Evolutionary conservation across 2,113 vertebrate genomes (phyloP), one percentile per base, ranked within the genome.

Genomic region (Amphiprion ocellaris): DNA sequence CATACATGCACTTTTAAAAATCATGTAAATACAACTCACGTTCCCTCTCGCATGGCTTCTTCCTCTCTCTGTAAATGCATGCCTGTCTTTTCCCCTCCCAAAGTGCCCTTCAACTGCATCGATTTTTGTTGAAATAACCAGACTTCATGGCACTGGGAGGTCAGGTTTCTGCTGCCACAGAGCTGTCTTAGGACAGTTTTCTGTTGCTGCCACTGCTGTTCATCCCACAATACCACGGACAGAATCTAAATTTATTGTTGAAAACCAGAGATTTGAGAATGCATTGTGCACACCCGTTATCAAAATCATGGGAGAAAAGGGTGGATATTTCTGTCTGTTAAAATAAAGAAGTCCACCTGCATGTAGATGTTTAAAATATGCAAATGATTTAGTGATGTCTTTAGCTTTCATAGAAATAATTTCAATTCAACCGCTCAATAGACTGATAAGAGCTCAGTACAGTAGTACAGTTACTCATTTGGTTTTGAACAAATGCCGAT

Each of bases 61-160:
- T 56, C 11, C 6, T 52, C 62, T 66, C 41, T 79, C 41, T 64
- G 44, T 21, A 58, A 80, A 84, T 62, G 73, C 62, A 52, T 49
- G 37, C 10, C 33, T 62, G 70, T 28, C 33, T 77, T 60, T 30
- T 56, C 75, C 58, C 85, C 78, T 67, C 66, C 70, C 85, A 87
- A 87, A 93, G 88, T 10, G 85, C 90, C 95, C 94, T 96, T 95
- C 91, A 89, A 82, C 80, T 10, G 3, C 87, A 96, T 96, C 89
- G 94, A 96, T 96, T 95, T 90, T 91, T 91, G 89, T 86, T 94
- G 87, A 92, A 94, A 92, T 91, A 94, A 89, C 89, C 82, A 93
- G 90, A 91, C 92, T 92, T 72, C 68, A 68, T 89, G 90, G 85
- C 88, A 87, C 82, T 87, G 86, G 88, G 79, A 92, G 94, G 91